Evolutionary conservation across 2,797 vertebrate genomes (phyloP), one percentile per base, ranked within the genome.

Genomic region (Artibeus jamaicensis): DNA sequence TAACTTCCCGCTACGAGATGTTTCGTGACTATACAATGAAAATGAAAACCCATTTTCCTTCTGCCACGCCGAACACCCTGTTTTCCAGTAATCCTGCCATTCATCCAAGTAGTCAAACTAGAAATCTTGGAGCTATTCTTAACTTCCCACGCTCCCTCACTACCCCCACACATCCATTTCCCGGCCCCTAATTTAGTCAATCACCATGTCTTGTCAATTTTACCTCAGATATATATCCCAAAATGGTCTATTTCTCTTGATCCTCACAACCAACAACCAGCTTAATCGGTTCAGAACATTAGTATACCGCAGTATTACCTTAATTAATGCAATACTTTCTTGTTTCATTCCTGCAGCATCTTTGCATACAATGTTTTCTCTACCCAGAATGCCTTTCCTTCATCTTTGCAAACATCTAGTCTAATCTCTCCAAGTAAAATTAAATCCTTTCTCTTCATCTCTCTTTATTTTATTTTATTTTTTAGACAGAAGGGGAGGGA

Each of bases 381-480:
- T 85, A 87, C 19, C 46, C 62, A 90, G 44, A 89, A 89, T 67
- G 37, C 57, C 37, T 83, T 87, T 86, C 62, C 46, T 65, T 65
- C 77, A 87, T 85, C 71, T 85, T 82, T 94, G 71, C 48, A 95
- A 97, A 97, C 7, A 81, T 68, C 76, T 88, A 93, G 46, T 95
- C 55, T 79, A 37, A 97, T 62, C 68, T 96, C 89, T 89, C 68
- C 83, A 96, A 95, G 70, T 19, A 89, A 46, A 93, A 96, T 88
- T 91, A 96, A 96, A 95, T 74, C 68, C 55, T 90, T 97, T 89
- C 59, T 96, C 78, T 74, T 94, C 53, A 50, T 81, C 29, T 57
- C 53, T 55, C n/a, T n/a, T n/a, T n/a, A n/a, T n/a, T 55, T 55
- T 22, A 55, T 55, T 55, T 22, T 9, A 9, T 57, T 57, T 26